phyloP scores from a whole-genome alignment of 2,113 vertebrate genomes.

The Smithornis capensis region DNA sequence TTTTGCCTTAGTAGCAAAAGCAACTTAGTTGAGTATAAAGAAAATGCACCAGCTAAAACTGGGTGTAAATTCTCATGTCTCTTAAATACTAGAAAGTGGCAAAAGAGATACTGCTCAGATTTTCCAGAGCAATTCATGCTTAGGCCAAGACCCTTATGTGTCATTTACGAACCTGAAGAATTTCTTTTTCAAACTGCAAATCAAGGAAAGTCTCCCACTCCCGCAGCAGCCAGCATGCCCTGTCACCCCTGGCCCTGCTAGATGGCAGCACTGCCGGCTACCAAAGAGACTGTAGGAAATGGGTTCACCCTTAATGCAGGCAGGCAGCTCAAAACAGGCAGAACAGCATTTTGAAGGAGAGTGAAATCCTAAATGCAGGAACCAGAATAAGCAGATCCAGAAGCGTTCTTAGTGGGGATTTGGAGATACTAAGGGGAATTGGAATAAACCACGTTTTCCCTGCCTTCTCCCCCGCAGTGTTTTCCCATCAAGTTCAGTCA shows the following conservation, averaged over 20 bases:
- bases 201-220: not conserved
- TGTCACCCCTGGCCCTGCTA: not conserved
- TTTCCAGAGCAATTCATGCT: conserved; percentile 18
- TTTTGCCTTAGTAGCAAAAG: not conserved
- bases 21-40: not conserved
- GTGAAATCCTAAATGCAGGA: not conserved
- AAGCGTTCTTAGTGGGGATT: not conserved
- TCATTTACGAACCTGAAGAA: not conserved
- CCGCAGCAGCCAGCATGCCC: not conserved
- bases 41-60: conserved; percentile 5
- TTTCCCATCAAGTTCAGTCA: not conserved
- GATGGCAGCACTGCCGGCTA: not conserved
- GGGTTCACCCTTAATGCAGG: not conserved
- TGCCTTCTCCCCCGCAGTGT: not conserved
- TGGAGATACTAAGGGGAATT: not conserved
- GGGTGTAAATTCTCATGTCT: not conserved
- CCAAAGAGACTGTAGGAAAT: not conserved
- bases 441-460: not conserved
- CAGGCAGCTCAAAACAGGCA: not conserved
- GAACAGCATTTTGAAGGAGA: not conserved
- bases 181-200: not conserved
- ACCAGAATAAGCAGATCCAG: not conserved
- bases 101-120: conserved; percentile 13
- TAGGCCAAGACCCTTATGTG: not conserved
- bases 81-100: conserved; percentile 3